Evolutionary conservation across 2,797 vertebrate genomes (phyloP), one percentile per base, ranked within the genome.

Genomic region (Cossypha niveicapilla): DNA sequence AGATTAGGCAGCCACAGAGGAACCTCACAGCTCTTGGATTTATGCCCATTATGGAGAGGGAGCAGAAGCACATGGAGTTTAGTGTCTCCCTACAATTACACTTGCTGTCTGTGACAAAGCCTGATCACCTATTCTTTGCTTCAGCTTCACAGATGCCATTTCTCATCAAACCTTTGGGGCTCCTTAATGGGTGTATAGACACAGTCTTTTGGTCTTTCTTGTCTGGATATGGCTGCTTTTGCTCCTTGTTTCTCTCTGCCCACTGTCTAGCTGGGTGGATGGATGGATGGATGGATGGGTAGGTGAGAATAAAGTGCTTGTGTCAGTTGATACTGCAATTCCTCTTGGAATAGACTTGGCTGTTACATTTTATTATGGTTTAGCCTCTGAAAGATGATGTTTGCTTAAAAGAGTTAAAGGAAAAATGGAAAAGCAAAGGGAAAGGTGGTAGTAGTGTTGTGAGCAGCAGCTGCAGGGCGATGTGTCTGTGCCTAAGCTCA

Each of bases 11-110:
- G 17, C 30, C 45, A 44, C 3, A 5, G 72, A 91, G 65, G 56
- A 90, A 50, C 57, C 68, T 82, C 9, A 14, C 34, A 51, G 41
- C 68, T 80, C 61, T 48, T 80, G 72, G 12, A 67, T 88, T 93
- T 85, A 41, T 71, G 37, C 37, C 44, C 11, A 5, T 73, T 42
- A 32, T n/a, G 47, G 56, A 88, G 41, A 58, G 34, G 53, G 42
- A 72, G 74, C 53, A 77, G 81, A 48, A 80, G 54, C 37, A 51
- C 1, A 0, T 8, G 11, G 51, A 65, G 22, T 48, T 50, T 27
- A 57, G 35, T 68, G 39, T 71, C 42, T 82, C 34, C 42, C 56
- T 71, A 5, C 35, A 34, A 6, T 82, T 87, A 23, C 1, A 1
- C 25, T 18, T 2, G 0, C 19, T 81, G 58, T 56, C 32, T 50